phyloP scores from a whole-genome alignment of 37 sponge, comb jelly and placozoan species.

The Theonella swinhoei region DNA sequence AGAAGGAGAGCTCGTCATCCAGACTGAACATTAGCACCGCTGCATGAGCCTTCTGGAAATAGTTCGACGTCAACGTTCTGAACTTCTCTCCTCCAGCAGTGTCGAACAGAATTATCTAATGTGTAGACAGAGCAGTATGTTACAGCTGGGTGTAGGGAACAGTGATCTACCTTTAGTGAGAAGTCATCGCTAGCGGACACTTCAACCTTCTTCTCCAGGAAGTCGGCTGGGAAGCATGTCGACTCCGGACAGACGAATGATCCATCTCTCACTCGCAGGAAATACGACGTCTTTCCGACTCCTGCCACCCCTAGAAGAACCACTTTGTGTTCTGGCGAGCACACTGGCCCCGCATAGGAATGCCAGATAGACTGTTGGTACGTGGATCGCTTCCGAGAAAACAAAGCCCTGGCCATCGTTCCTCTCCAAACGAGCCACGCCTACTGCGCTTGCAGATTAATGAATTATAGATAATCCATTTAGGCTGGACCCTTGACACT shows the following conservation, averaged over 20 bases:
- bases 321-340: constrained; percentile 63
- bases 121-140: not conserved
- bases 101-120: constrained; percentile 62
- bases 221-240: not conserved
- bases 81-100: constrained; percentile 82
- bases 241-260: constrained; percentile 2
- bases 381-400: too few species aligned
- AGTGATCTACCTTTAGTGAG: not conserved
- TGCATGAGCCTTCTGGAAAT: constrained; percentile 68
- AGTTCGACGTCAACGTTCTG: constrained; percentile 83
- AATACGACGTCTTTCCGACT: constrained; percentile 81
- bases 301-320: constrained; percentile 74
- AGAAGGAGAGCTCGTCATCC: constrained; percentile 36
- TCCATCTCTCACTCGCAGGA: constrained; percentile 60
- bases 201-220: not conserved
- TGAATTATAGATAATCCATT: too few species aligned
- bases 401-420: too few species aligned
- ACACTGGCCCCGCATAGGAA: too few species aligned
- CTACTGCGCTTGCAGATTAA: too few species aligned
- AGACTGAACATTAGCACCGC: constrained; percentile 74
- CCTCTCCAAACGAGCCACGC: too few species aligned
- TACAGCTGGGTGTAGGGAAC: not conserved
- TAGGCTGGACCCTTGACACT: too few species aligned
- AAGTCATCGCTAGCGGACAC: not conserved
- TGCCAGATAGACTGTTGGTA: not conserved